These are phyloP conservation scores for Crematogaster levior DNA, from an alignment of 2,888 invertebrate genomes.

Conservation along the genomic window DNA sequence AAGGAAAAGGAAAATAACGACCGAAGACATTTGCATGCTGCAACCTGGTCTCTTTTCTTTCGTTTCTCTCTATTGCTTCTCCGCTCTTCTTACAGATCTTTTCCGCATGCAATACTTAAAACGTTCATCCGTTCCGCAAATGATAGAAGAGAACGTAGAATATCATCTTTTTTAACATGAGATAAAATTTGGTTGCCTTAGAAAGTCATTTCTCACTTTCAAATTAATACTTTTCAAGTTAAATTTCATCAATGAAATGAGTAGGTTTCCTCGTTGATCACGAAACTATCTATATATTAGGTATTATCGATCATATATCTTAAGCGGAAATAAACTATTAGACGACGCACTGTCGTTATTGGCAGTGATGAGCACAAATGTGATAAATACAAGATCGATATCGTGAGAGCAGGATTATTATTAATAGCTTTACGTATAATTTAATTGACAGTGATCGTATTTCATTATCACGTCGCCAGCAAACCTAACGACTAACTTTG, in stretches of 20 bases:
- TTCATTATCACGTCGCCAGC: not conserved
- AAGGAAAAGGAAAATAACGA: slow-evolving; percentile 30
- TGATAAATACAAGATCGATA: slow-evolving; percentile 7
- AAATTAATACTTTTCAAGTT: too few species aligned
- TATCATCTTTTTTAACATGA: not conserved
- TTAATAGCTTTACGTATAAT: slow-evolving; percentile 12
- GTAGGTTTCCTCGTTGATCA: not conserved
- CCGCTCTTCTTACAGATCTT: slow-evolving; percentile 13
- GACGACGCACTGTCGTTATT: not conserved
- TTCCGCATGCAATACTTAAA: not conserved
- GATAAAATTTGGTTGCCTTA: not conserved
- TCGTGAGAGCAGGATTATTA: not conserved
- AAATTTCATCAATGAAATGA: not conserved
- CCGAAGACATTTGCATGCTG: slow-evolving; percentile 41
- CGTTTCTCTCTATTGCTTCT: slow-evolving; percentile 34
- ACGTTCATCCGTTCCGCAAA: not conserved
- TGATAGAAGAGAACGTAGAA: not conserved
- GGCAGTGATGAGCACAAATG: not conserved
- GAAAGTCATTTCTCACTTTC: not conserved
- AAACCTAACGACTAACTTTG: not conserved
- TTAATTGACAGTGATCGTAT: slow-evolving; percentile 17
- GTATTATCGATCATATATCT: not conserved
- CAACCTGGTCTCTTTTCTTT: not conserved
- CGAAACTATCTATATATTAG: not conserved
- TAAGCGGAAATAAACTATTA: not conserved